Conservation (phyloP, 2,113 vertebrate species). For the Psilopogon haemacephalus region DNA sequence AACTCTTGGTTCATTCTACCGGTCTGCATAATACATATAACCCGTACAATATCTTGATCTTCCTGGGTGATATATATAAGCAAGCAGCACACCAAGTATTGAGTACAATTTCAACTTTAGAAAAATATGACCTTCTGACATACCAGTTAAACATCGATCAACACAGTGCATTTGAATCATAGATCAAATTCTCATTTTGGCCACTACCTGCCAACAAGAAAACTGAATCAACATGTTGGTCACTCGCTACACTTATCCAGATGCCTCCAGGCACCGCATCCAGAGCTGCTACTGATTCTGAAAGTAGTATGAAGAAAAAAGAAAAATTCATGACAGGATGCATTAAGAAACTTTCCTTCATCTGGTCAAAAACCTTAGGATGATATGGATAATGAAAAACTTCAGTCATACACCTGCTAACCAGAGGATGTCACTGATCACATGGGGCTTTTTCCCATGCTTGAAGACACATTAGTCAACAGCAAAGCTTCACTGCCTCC, state of each 20-base stretch:
- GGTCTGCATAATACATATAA: neutral
- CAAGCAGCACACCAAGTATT: neutral
- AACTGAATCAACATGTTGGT: neutral
- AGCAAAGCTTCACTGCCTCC: neutral
- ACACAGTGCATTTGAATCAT: neutral
- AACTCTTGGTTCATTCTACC: neutral
- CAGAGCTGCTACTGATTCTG: neutral
- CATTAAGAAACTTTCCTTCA: neutral
- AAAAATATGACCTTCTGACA: neutral
- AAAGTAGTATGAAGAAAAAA: neutral
- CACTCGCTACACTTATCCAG: neutral
- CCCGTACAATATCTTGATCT: neutral
- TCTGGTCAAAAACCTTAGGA: neutral
- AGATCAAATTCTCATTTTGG: neutral
- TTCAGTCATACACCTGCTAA: neutral
- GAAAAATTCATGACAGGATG: neutral
- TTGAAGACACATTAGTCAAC: neutral
- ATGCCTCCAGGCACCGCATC: neutral
- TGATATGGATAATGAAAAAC: neutral
- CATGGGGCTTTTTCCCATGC: accelerated
- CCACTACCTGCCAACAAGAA: neutral
- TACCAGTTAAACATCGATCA: neutral
- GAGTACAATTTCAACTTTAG: neutral
- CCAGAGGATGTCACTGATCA: neutral
- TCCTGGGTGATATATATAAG: neutral